These are phyloP conservation scores for Micrastur ruficollis DNA, from an alignment of 2,797 vertebrate genomes.

Conservation along the genomic window DNA sequence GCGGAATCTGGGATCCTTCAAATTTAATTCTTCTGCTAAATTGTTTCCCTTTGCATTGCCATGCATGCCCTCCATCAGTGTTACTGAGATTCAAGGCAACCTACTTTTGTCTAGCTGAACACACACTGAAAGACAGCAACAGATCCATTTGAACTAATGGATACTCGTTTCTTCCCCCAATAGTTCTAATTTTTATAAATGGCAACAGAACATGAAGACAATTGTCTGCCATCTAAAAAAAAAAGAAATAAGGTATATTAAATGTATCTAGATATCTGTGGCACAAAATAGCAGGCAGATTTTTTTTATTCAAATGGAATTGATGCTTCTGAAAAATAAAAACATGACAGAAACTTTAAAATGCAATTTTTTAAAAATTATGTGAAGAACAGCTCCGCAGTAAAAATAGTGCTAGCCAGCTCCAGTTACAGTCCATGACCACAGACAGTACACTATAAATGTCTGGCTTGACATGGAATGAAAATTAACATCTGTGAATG, in stretches of 20 bases:
- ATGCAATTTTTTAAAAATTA: background rate
- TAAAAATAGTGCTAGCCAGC: background rate
- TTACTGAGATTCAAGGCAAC: background rate
- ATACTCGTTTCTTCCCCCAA: background rate
- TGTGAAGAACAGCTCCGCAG: background rate
- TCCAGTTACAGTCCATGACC: background rate
- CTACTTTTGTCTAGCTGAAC: background rate
- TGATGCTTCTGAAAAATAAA: background rate
- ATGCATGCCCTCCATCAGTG: rapidly evolving
- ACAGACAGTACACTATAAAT: background rate
- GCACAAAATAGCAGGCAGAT: background rate
- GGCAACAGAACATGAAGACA: background rate
- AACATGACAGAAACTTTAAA: background rate
- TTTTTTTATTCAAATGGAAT: background rate
- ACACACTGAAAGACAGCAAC: background rate
- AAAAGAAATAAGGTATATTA: background rate
- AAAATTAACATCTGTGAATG: conserved; percentile 19
- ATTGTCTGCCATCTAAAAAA: background rate
- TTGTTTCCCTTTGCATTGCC: background rate
- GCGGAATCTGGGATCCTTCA: background rate
- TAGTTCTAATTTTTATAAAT: background rate
- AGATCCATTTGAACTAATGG: background rate
- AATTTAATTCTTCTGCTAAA: background rate
- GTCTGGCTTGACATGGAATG: background rate
- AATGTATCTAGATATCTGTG: background rate